Base-by-base conservation (phyloP, 2,113 vertebrate genomes). In the Rhinichthys klamathensis region DNA sequence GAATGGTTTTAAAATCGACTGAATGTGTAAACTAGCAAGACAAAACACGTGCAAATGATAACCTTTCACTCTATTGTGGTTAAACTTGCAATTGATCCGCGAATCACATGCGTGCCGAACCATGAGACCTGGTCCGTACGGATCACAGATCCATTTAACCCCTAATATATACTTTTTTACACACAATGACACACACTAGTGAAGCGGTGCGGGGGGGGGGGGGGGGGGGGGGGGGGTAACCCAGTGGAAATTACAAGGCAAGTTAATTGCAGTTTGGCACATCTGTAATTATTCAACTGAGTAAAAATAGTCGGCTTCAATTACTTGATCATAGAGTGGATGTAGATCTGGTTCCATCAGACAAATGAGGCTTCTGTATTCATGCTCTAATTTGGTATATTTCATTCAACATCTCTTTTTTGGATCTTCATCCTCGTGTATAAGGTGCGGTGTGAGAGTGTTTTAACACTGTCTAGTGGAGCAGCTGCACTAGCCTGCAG, bases 231-330 rank as follows among this genome's bases (percentile, higher is more conserved):
- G 23, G 15, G 61, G 60, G 87, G 89, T 80, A 90, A 84, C 90
- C 85, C 86, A 89, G 86, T 79, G 88, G 83, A 93, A 92, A 90
- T 93, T 89, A 90, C 90, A 93, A 89, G 91, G 91, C 88, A 58
- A 85, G 90, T 93, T 94, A 92, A 93, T 93, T 93, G 93, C 91
- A 92, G 91, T 92, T 93, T 90, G 88, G 91, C 91, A 87, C 84
- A 85, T 86, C 90, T 94, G 94, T 94, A 94, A 95, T 95, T 94
- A 94, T 94, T 93, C 56, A 44, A 93, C 91, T 91, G 88, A 89
- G 91, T 89, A 90, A 90, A 91, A 91, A 94, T 93, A 93, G 88
- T 81, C 65, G 30, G 63, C 82, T 87, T 89, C 84, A 87, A 94
- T 95, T 94, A 94, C 90, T 85, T 89, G 91, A 92, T 91, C 87